Evolutionary conservation across 2,797 vertebrate species (phyloP).

Genomic region (Tadarida brasiliensis): DNA sequence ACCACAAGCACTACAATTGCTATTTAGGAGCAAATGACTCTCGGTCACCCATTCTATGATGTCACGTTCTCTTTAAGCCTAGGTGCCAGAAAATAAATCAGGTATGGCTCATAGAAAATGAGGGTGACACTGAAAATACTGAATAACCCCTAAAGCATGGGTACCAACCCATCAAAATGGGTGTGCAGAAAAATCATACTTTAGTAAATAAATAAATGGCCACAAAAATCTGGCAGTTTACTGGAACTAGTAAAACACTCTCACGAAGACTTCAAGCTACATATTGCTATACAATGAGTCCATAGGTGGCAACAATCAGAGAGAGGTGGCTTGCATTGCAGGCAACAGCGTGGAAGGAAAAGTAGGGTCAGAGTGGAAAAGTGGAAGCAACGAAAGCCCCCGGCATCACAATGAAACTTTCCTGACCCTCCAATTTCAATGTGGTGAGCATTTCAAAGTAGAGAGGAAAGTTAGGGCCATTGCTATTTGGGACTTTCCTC

Average conservation of each 20-base stretch:
- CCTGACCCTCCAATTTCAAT: not conserved
- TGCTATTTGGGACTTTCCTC: not conserved
- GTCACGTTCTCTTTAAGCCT: not conserved
- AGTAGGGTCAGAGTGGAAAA: not conserved
- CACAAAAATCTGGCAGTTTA: not conserved
- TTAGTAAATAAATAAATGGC: not conserved
- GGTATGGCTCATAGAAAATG: not conserved
- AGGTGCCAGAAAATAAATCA: slow-evolving; percentile 13
- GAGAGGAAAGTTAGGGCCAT: not conserved
- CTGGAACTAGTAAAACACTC: not conserved
- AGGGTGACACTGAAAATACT: not conserved
- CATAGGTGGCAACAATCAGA: not conserved
- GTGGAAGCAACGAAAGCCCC: not conserved
- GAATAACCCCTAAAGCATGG: not conserved
- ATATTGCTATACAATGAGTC: too few species aligned
- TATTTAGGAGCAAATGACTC: not conserved
- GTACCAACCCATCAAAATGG: slow-evolving; percentile 16
- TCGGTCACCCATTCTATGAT: not conserved
- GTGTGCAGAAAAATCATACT: not conserved
- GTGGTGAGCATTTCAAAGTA: not conserved
- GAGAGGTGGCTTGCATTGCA: not conserved
- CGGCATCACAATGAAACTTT: not conserved
- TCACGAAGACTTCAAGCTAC: not conserved
- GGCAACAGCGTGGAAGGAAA: not conserved
- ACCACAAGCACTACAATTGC: not conserved